phyloP scores from a whole-genome alignment of 2,888 invertebrate genomes.

The Clostera curtula region DNA sequence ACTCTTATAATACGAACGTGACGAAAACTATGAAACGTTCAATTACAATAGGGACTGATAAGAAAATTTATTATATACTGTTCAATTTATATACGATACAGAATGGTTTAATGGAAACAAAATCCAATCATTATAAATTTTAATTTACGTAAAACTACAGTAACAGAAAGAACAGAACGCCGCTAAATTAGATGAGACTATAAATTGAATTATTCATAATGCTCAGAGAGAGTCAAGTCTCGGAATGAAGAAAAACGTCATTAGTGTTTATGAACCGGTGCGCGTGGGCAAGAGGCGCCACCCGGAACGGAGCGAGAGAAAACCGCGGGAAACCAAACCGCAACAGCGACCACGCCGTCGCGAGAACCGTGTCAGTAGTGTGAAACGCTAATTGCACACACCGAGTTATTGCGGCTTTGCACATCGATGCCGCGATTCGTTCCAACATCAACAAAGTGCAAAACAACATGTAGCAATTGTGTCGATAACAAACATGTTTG shows the following conservation, averaged over 20 bases:
- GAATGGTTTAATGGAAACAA: conserved; percentile 1
- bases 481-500: no score
- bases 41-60: conserved; percentile 20
- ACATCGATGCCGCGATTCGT: conserved; percentile 33
- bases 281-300: conserved; percentile 54
- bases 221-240: conserved; percentile 35
- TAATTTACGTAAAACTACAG: neutral
- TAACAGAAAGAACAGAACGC: no score
- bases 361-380: conserved; percentile 74
- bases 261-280: conserved; percentile 54
- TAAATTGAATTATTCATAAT: conserved; percentile 18
- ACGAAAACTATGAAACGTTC: conserved; percentile 13
- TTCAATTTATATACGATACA: no score
- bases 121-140: conserved; percentile 7
- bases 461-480: no score
- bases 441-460: conserved; percentile 27
- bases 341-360: conserved; percentile 53
- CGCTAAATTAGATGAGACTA: no score
- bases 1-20: conserved; percentile 15
- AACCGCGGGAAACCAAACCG: conserved; percentile 73
- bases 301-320: conserved; percentile 71
- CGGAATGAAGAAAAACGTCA: conserved; percentile 42
- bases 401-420: conserved; percentile 46
- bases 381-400: conserved; percentile 67
- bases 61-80: no score